Evolutionary conservation across 35 echinoderm and acorn worm genomes (phyloP).

Genomic region (Apostichopus japonicus): DNA sequence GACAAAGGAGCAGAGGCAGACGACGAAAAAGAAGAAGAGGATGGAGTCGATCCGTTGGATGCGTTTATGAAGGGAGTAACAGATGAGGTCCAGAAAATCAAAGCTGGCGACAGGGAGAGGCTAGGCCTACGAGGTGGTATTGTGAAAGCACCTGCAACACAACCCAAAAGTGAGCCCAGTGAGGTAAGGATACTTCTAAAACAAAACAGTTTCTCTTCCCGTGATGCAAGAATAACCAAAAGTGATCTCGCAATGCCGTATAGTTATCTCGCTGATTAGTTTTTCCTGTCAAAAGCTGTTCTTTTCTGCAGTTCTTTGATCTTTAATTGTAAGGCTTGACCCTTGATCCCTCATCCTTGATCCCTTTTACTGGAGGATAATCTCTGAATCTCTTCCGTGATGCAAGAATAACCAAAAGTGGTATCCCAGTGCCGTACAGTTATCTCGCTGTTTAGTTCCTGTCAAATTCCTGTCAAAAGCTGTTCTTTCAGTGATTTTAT

Average conservation of each 20-base stretch:
- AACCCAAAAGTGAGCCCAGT: not conserved
- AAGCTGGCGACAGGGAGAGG: conserved; percentile 66
- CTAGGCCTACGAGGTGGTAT: conserved; percentile 27
- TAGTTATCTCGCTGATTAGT: no score
- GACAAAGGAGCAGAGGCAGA: conserved; percentile 43
- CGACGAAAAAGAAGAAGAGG: conserved; percentile 58
- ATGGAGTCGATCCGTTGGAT: conserved; percentile 86
- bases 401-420: no score
- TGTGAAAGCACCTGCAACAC: not conserved
- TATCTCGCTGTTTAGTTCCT: no score
- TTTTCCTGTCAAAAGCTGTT: no score
- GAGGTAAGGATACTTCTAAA: conserved; percentile 1
- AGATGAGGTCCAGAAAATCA: conserved; percentile 89
- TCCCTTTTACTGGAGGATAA: no score
- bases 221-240: no score
- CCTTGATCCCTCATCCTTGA: no score
- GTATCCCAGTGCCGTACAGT: no score
- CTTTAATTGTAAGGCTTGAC: not conserved
- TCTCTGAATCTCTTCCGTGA: no score
- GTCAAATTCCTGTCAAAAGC: no score
- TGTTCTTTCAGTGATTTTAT: not conserved
- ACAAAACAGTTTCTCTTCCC: no score
- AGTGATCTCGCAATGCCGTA: no score
- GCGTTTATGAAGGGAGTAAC: conserved; percentile 94
- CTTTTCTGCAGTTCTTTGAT: not conserved